Conservation (phyloP, 2,113 vertebrate species). For the Zootoca vivipara region DNA sequence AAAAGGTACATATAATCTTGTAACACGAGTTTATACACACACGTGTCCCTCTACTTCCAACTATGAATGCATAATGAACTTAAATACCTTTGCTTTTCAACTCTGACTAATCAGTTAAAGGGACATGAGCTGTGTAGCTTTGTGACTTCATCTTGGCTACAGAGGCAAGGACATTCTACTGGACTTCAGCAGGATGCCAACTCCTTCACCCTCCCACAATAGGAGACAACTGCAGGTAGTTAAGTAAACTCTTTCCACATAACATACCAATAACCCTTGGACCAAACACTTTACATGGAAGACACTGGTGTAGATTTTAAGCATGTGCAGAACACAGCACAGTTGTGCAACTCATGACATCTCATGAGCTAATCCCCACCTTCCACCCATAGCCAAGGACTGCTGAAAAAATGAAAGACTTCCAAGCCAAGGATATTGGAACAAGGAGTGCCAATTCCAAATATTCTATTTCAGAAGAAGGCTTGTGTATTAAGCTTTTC, state of each 20-base stretch:
- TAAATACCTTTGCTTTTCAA: too few species aligned
- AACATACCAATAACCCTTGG: background rate
- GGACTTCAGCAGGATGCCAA: background rate
- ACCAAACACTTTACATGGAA: background rate
- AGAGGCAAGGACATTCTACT: background rate
- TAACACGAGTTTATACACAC: background rate
- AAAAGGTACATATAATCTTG: background rate
- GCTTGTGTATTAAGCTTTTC: conserved; percentile 10
- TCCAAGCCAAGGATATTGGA: conserved; percentile 42
- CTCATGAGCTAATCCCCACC: conserved; percentile 22
- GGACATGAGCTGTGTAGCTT: background rate
- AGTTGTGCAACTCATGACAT: background rate
- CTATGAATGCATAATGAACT: background rate
- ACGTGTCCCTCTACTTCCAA: background rate
- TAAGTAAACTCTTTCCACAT: conserved; percentile 17
- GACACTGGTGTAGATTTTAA: conserved; percentile 17
- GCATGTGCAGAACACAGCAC: conserved; percentile 46
- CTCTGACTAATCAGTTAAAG: background rate
- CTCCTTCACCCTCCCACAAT: conserved; percentile 17
- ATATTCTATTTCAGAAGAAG: background rate
- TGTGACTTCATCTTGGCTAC: background rate
- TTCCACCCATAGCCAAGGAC: conserved; percentile 49
- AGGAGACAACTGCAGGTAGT: background rate
- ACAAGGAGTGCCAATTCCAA: conserved; percentile 51
- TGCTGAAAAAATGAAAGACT: conserved; percentile 39